Conservation (phyloP, 1,140 invertebrate species). For the Leptinotarsa defecta region DNA sequence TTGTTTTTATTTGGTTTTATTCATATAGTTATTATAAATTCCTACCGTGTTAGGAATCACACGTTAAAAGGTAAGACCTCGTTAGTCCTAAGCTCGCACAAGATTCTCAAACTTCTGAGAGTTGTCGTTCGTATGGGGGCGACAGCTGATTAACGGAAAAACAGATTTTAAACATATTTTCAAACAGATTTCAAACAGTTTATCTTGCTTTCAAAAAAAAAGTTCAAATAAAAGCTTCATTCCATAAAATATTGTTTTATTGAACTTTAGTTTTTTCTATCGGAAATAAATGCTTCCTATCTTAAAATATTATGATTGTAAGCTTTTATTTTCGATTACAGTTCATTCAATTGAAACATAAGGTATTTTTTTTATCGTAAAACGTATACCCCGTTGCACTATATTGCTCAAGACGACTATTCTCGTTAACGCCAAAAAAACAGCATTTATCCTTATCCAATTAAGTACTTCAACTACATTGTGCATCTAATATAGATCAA, state of each 20-base stretch:
- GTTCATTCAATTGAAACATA: not conserved
- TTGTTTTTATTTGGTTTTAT: not conserved
- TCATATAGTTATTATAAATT: no score
- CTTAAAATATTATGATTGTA: not conserved
- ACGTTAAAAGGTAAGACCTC: no score
- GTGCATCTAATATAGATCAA: no score
- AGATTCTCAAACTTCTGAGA: no score
- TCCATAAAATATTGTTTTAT: conserved; percentile 5
- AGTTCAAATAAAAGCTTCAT: not conserved
- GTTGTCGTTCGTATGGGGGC: not conserved
- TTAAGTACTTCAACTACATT: no score
- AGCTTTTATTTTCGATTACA: conserved; percentile 3
- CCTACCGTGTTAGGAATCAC: no score
- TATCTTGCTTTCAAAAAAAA: not conserved
- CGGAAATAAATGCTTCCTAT: not conserved
- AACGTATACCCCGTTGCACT: not conserved
- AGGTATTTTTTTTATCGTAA: conserved; percentile 1
- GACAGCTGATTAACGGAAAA: no score
- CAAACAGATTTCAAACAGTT: no score
- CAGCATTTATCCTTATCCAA: no score
- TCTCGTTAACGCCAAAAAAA: conserved; percentile 1
- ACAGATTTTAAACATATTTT: no score
- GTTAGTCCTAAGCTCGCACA: no score
- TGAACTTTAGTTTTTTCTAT: not conserved
- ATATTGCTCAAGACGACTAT: conserved; percentile 15